These are phyloP conservation scores for Sapayoa aenigma DNA, from an alignment of 2,113 vertebrate species.

Conservation along the genomic window DNA sequence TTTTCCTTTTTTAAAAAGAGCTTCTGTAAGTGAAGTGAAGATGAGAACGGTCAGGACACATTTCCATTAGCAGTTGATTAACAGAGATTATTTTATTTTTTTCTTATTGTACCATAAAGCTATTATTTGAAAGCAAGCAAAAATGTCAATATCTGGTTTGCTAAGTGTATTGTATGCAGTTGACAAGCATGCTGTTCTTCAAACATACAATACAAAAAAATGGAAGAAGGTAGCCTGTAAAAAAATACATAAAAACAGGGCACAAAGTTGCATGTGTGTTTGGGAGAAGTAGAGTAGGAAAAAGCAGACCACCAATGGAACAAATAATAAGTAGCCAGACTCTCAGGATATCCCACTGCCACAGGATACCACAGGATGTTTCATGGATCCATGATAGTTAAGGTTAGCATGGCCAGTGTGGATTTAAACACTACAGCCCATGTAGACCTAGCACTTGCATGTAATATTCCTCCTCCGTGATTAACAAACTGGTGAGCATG, in stretches of 20 bases:
- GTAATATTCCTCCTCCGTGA: neutral
- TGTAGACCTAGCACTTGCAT: neutral
- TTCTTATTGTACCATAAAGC: neutral
- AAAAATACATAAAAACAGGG: neutral
- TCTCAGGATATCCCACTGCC: neutral
- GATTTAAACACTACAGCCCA: neutral
- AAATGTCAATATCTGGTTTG: neutral
- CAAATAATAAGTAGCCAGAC: neutral
- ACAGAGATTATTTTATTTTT: neutral
- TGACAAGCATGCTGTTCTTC: neutral
- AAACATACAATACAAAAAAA: neutral
- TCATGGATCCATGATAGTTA: neutral
- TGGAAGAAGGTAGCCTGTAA: accelerated
- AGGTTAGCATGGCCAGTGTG: neutral
- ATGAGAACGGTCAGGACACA: neutral
- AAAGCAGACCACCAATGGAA: neutral
- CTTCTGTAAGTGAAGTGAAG: neutral
- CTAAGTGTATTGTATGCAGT: neutral
- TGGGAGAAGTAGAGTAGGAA: neutral
- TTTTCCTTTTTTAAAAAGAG: neutral
- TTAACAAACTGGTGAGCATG: neutral
- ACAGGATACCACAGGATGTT: neutral
- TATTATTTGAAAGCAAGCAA: neutral
- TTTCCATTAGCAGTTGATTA: neutral
- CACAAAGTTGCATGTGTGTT: neutral